Conservation (phyloP, 1,140 invertebrate genomes). For the Drosophila ohnishii region DNA sequence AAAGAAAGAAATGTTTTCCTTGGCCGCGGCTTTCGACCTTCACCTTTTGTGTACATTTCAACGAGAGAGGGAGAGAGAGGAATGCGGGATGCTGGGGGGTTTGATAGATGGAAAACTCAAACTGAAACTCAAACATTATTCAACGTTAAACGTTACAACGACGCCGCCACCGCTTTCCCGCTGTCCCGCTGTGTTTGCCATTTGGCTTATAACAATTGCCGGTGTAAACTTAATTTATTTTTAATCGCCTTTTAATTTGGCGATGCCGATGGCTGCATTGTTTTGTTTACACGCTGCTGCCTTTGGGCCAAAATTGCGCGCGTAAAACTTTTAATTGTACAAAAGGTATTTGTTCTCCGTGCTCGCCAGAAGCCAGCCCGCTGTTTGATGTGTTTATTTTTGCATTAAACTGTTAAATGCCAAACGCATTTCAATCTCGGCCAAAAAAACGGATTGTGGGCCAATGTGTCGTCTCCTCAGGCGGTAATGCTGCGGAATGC, state of each 20-base stretch:
- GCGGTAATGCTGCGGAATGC: slow-evolving; percentile 18
- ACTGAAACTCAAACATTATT: slow-evolving; percentile 38
- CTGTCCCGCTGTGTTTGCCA: slow-evolving; percentile 52
- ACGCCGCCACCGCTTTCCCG: slow-evolving; percentile 6
- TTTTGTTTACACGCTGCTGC: slow-evolving; percentile 58
- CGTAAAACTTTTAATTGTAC: slow-evolving; percentile 77
- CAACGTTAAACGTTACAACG: slow-evolving; percentile 52
- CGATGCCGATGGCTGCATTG: slow-evolving; percentile 39
- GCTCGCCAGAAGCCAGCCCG: neutral
- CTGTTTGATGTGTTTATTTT: slow-evolving; percentile 72
- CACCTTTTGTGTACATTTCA: slow-evolving; percentile 66
- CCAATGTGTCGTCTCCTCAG: slow-evolving; percentile 62
- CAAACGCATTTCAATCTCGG: slow-evolving; percentile 69
- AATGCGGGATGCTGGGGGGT: neutral
- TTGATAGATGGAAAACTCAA: slow-evolving; percentile 2
- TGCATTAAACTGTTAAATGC: slow-evolving; percentile 65
- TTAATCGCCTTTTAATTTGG: slow-evolving; percentile 78
- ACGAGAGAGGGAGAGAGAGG: slow-evolving; percentile 1
- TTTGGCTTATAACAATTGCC: slow-evolving; percentile 72
- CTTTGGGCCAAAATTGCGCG: slow-evolving; percentile 48
- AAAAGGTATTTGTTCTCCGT: slow-evolving; percentile 53
- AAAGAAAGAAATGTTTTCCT: slow-evolving; percentile 37
- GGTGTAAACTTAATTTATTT: slow-evolving; percentile 79
- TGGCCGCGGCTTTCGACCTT: slow-evolving; percentile 53
- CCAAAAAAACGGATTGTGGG: slow-evolving; percentile 55